Percentiles rank a stretch among this genome's conserved stretches.
phyloP scores from a whole-genome alignment of 2,888 invertebrate genomes.

The Thysanoteuthis rhombus region DNA sequence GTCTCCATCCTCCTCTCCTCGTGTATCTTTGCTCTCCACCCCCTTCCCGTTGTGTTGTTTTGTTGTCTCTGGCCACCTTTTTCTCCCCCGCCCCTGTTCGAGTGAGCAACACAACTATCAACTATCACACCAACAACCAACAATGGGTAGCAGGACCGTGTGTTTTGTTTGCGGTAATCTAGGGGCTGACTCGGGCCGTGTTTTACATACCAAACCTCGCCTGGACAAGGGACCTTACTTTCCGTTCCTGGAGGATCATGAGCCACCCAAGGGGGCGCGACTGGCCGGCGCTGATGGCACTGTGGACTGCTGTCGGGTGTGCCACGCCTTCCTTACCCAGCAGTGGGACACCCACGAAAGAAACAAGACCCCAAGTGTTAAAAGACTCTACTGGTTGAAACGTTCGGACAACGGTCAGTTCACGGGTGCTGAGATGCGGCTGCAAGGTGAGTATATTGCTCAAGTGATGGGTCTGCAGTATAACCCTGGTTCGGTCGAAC shows the following conservation, averaged over 20 bases:
- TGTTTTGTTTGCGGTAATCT: conserved; percentile 67
- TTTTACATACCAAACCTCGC: conserved; percentile 34
- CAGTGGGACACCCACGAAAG: conserved; percentile 93
- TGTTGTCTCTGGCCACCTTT: not conserved
- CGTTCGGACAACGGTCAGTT: conserved; percentile 89
- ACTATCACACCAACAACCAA: conserved; percentile 17
- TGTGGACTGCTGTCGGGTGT: conserved; percentile 84
- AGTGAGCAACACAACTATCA: not conserved
- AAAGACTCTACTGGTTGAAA: conserved; percentile 92
- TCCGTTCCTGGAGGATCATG: conserved; percentile 90
- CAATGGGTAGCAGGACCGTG: conserved; percentile 54
- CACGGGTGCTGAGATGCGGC: conserved; percentile 76
- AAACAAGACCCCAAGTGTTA: conserved; percentile 84
- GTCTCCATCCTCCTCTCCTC: not conserved
- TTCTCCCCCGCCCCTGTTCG: not conserved
- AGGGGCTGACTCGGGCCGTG: conserved; percentile 49
- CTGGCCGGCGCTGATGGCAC: conserved; percentile 64
- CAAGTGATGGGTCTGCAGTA: conserved; percentile 76
- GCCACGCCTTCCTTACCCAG: conserved; percentile 84
- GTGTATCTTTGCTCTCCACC: not conserved
- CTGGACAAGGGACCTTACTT: conserved; percentile 77
- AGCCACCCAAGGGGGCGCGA: conserved; percentile 80
- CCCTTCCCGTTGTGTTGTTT: not conserved
- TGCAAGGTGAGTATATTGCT: conserved; percentile 91
- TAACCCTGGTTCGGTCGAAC: conserved; percentile 42